These are phyloP conservation scores for Hermaeophaga mercurialis DNA, from an alignment of 2,888 invertebrate genomes.

Conservation along the genomic window DNA sequence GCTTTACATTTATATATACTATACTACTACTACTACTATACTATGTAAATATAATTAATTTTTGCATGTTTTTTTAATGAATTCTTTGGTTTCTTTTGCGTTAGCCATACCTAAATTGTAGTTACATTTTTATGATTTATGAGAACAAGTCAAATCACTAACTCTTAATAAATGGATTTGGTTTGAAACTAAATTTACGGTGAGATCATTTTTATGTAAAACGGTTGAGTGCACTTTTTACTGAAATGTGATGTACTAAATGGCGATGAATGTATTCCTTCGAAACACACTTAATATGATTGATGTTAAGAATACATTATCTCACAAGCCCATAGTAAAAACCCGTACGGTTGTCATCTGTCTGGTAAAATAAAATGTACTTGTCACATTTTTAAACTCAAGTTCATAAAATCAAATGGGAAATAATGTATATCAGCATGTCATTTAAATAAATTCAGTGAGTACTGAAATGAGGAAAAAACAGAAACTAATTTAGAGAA, in stretches of 20 bases:
- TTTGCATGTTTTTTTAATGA: no score
- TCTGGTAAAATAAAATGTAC: conserved; percentile 36
- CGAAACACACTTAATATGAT: conserved; percentile 35
- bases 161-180: neutral
- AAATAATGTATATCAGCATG: conserved; percentile 21
- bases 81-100: no score
- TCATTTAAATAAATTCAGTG: conserved; percentile 24
- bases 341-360: conserved; percentile 33
- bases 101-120: no score
- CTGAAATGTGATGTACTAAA: conserved; percentile 24
- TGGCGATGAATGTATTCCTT: conserved; percentile 32
- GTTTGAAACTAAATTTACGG: conserved; percentile 9
- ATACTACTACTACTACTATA: no score
- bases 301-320: conserved; percentile 35
- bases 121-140: no score
- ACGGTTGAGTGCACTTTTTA: conserved; percentile 31
- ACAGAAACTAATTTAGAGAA: conserved; percentile 26
- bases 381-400: conserved; percentile 35
- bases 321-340: conserved; percentile 30
- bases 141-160: conserved; percentile 1
- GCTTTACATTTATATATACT: no score
- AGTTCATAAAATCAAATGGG: conserved; percentile 26
- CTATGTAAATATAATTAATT: no score
- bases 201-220: conserved; percentile 30
- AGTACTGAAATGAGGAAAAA: conserved; percentile 22